Conservation (phyloP, 2,113 vertebrate species). For the Plotosus lineatus region DNA sequence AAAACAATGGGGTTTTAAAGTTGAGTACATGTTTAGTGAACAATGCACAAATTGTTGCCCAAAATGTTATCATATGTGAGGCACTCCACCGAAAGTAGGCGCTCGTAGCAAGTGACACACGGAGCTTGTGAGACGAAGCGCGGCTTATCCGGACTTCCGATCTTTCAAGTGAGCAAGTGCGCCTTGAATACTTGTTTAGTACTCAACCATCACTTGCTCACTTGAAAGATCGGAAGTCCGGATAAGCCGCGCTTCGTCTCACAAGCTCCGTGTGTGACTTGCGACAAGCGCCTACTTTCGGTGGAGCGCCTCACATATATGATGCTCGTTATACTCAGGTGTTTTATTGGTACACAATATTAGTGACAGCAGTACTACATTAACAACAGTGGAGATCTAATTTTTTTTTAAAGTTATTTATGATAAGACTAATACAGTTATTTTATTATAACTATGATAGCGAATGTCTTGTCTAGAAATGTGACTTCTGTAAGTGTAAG, state of each 20-base stretch:
- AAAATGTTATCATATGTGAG: conserved; percentile 6
- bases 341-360: conserved; percentile 46
- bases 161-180: too few relatives aligned
- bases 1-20: conserved; percentile 21
- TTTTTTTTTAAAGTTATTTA: conserved; percentile 44
- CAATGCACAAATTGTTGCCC: conserved; percentile 29
- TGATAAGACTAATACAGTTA: conserved; percentile 31
- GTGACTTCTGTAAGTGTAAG: conserved; percentile 34
- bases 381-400: conserved; percentile 25
- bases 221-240: too few relatives aligned
- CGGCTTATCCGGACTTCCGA: too few relatives aligned
- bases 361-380: conserved; percentile 5
- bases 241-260: too few relatives aligned
- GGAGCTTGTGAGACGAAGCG: too few relatives aligned
- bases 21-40: conserved; percentile 34
- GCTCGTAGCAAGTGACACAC: too few relatives aligned
- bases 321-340: conserved; percentile 49
- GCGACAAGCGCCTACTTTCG: too few relatives aligned
- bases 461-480: conserved; percentile 46
- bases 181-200: too few relatives aligned
- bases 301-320: too few relatives aligned
- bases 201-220: too few relatives aligned
- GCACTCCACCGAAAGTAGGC: too few relatives aligned
- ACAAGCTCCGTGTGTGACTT: too few relatives aligned
- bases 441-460: conserved; percentile 38